These are phyloP conservation scores for Telmatherina bonti DNA, from an alignment of 2,797 vertebrate genomes.

Conservation along the genomic window DNA sequence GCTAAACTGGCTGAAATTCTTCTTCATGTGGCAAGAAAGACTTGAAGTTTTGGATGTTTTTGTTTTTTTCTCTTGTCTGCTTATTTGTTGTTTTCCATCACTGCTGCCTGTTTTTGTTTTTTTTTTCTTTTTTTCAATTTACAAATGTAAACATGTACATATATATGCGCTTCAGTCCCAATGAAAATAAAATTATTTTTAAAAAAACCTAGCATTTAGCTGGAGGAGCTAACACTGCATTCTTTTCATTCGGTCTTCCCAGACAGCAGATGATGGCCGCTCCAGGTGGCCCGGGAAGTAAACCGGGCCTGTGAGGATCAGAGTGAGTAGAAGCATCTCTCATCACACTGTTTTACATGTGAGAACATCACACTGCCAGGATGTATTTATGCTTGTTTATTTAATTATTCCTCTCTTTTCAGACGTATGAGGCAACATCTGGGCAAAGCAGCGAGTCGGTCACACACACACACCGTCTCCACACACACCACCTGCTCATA, in stretches of 20 bases:
- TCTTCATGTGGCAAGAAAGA: not conserved
- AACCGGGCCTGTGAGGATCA: constrained; percentile 72
- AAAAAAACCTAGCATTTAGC: too few relatives aligned
- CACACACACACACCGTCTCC: constrained; percentile 6
- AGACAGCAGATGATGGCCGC: constrained; percentile 83
- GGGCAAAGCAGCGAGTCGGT: constrained; percentile 25
- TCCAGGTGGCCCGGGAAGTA: constrained; percentile 71
- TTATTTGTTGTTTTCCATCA: too few relatives aligned
- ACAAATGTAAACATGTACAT: too few relatives aligned
- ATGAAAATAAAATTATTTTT: too few relatives aligned
- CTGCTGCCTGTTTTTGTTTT: too few relatives aligned
- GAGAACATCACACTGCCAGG: not conserved
- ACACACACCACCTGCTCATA: constrained; percentile 25
- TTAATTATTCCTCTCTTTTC: constrained; percentile 31
- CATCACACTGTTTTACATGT: not conserved
- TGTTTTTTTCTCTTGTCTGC: too few relatives aligned
- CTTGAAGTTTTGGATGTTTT: not conserved
- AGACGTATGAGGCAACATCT: constrained; percentile 40
- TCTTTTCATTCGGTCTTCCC: constrained; percentile 8
- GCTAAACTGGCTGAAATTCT: not conserved
- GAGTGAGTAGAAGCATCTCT: constrained; percentile 47
- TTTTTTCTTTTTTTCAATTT: too few relatives aligned
- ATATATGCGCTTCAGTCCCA: too few relatives aligned
- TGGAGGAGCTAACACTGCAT: not conserved
- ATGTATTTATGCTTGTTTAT: not conserved